phyloP scores from a whole-genome alignment of 2,797 vertebrate species.

The Enteromius trimaculatus region DNA sequence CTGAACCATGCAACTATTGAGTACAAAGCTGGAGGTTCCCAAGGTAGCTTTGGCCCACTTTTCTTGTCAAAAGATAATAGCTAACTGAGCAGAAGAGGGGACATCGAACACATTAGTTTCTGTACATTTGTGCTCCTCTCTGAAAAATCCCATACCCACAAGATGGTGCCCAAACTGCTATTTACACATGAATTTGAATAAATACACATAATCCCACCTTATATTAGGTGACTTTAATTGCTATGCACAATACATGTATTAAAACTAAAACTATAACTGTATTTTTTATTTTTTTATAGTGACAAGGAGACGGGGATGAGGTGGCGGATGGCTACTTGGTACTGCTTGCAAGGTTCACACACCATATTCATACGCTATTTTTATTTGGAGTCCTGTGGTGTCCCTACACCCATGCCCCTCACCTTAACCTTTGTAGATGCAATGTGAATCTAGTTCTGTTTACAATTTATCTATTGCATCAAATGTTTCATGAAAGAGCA shows the following conservation, averaged over 20 bases:
- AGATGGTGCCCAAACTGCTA: slow-evolving; percentile 42
- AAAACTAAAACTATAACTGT: too few relatives aligned
- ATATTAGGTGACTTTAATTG: not conserved
- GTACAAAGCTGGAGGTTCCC: slow-evolving; percentile 37
- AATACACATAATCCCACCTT: not conserved
- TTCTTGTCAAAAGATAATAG: slow-evolving; percentile 50
- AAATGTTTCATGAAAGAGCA: not conserved
- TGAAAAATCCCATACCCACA: slow-evolving; percentile 25
- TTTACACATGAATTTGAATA: not conserved
- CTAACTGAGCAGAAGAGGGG: slow-evolving; percentile 40
- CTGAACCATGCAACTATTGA: slow-evolving; percentile 49
- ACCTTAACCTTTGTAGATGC: not conserved
- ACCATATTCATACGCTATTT: slow-evolving; percentile 12
- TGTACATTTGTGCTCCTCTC: slow-evolving; percentile 2
- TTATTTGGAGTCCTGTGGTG: not conserved
- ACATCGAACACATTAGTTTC: slow-evolving; percentile 38
- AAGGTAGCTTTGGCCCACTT: slow-evolving; percentile 44
- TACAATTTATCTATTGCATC: not conserved
- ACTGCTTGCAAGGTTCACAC: not conserved
- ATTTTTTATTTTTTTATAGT: not conserved
- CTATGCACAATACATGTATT: not conserved
- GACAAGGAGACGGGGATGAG: not conserved
- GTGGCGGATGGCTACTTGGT: not conserved
- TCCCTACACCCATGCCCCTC: not conserved
- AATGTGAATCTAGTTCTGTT: not conserved